Conservation (phyloP, 1,140 invertebrate genomes). For the Drosophila novamexicana region DNA sequence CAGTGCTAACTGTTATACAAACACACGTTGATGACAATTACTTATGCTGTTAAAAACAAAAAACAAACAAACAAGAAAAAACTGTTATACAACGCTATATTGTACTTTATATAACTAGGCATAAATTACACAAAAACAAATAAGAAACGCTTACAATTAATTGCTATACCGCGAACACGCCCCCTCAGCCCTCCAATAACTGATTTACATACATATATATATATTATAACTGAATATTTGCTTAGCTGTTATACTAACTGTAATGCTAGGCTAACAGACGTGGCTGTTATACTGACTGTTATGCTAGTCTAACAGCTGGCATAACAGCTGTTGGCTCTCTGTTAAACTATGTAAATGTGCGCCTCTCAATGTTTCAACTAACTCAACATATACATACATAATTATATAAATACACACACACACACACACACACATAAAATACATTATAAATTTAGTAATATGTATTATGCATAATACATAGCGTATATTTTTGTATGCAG, state of each 20-base stretch:
- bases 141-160: conserved; percentile 41
- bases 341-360: conserved; percentile 24
- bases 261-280: conserved; percentile 8
- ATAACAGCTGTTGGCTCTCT: conserved; percentile 36
- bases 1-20: conserved; percentile 73
- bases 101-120: conserved; percentile 39
- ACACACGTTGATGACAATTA: conserved; percentile 14
- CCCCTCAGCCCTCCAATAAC: conserved; percentile 16
- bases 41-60: conserved; percentile 55
- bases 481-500: conserved; percentile 72
- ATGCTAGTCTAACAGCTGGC: conserved; percentile 23
- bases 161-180: conserved; percentile 17
- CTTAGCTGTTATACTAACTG: conserved; percentile 30
- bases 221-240: conserved; percentile 1
- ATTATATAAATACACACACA: background rate
- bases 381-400: conserved; percentile 9
- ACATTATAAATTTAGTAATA: conserved; percentile 37
- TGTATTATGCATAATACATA: conserved; percentile 39
- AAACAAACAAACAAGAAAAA: background rate
- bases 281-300: conserved; percentile 16
- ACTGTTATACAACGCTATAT: conserved; percentile 61
- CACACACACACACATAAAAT: background rate
- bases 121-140: conserved; percentile 19
- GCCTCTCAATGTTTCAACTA: conserved; percentile 37
- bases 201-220: conserved; percentile 19